phyloP scores from a whole-genome alignment of 2,113 vertebrate species.

The Ageneiosus marmoratus region DNA sequence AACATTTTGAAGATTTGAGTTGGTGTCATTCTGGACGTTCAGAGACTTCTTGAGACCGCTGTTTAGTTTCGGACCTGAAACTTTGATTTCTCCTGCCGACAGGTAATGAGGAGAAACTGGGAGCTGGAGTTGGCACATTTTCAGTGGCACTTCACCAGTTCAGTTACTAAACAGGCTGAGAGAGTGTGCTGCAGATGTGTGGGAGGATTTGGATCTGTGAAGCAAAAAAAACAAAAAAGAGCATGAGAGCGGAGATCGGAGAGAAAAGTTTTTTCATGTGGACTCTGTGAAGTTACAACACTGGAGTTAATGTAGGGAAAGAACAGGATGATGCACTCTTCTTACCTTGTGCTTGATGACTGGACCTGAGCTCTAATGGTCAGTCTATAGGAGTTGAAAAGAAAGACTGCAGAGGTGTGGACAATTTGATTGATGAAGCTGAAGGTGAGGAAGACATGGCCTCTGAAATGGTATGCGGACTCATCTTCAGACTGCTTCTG shows the following conservation, averaged over 20 bases:
- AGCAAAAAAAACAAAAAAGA: not conserved
- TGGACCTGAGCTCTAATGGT: constrained; percentile 58
- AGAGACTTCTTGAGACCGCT: not conserved
- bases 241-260: not conserved
- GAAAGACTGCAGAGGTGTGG: constrained; percentile 22
- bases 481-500: constrained; percentile 84
- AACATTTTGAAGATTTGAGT: not conserved
- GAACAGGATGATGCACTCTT: constrained; percentile 60
- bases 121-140: not conserved
- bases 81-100: constrained; percentile 41
- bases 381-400: constrained; percentile 26
- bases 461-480: constrained; percentile 84
- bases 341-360: constrained; percentile 54
- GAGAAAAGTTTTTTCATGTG: constrained; percentile 15
- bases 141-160: not conserved
- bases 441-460: constrained; percentile 72
- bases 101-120: constrained; percentile 29
- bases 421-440: constrained; percentile 42
- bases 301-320: constrained; percentile 28
- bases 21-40: not conserved
- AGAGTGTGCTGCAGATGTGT: constrained; percentile 34
- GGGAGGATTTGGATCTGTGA: constrained; percentile 24
- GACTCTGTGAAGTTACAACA: constrained; percentile 42
- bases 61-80: constrained; percentile 15
- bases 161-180: constrained; percentile 3